A percentile compares a stretch with the other conserved stretches of the same genome.
Conservation (phyloP, 2,797 vertebrate genomes). For the Microchirus variegatus region DNA sequence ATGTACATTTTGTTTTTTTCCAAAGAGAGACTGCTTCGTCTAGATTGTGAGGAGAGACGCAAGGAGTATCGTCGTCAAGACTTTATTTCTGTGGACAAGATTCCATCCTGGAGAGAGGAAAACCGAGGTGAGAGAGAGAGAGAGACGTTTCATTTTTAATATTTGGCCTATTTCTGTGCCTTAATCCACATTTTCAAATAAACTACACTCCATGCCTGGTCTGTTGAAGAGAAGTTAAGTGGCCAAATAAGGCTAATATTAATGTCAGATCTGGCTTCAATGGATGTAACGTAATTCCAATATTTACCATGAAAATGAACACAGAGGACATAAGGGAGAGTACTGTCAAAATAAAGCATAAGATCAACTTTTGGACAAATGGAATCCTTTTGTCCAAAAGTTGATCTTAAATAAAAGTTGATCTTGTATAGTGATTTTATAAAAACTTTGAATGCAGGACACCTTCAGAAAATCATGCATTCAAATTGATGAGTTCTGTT, state of each 20-base stretch:
- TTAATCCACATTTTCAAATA: neutral
- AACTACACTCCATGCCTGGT: neutral
- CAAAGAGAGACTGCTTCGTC: slow-evolving; percentile 89
- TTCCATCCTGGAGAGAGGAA: slow-evolving; percentile 88
- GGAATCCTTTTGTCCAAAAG: too few relatives aligned
- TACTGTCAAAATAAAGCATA: too few relatives aligned
- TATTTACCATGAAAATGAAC: neutral
- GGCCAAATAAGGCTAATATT: neutral
- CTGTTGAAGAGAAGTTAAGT: neutral
- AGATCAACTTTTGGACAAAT: too few relatives aligned
- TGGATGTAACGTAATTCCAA: neutral
- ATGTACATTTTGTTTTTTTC: too few relatives aligned
- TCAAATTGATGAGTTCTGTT: too few relatives aligned
- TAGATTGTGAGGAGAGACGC: slow-evolving; percentile 90
- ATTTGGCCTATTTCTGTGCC: neutral
- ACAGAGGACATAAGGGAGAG: too few relatives aligned
- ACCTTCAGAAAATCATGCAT: too few relatives aligned
- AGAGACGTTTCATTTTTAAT: neutral
- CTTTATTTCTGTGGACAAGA: slow-evolving; percentile 85
- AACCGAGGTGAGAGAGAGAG: slow-evolving; percentile 73
- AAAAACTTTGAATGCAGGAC: too few relatives aligned
- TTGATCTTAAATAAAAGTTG: too few relatives aligned
- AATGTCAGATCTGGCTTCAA: neutral
- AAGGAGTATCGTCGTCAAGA: slow-evolving; percentile 88
- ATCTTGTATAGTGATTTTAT: too few relatives aligned